phyloP scores from a whole-genome alignment of 2,888 invertebrate genomes.

The Neuroscelio doddi region DNA sequence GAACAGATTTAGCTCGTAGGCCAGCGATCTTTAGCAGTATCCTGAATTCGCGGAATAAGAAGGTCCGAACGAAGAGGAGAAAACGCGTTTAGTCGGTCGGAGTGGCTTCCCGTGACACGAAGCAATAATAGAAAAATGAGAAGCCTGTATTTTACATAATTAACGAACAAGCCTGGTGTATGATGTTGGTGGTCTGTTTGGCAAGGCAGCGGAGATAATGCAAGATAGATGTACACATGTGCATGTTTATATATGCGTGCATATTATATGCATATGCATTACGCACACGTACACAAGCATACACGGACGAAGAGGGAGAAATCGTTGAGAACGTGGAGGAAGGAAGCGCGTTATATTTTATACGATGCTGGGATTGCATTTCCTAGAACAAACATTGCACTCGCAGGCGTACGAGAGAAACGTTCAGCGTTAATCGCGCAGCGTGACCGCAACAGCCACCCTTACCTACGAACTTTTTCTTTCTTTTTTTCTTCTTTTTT shows the following conservation, averaged over 20 bases:
- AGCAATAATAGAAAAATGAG: constrained; percentile 14
- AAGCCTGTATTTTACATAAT: constrained; percentile 28
- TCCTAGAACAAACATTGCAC: constrained; percentile 31
- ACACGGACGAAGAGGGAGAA: constrained; percentile 2
- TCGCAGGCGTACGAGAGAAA: constrained; percentile 11
- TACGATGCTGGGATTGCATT: constrained; percentile 29
- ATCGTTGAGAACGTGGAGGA: constrained; percentile 12
- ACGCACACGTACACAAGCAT: not conserved
- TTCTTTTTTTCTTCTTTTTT: constrained; percentile 11
- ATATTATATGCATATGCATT: not conserved
- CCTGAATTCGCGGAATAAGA: too few species aligned
- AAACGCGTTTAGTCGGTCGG: constrained; percentile 3
- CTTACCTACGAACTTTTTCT: constrained; percentile 11
- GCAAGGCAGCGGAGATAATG: not conserved
- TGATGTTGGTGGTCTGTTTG: constrained; percentile 26
- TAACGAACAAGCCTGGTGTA: constrained; percentile 14
- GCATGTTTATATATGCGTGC: constrained; percentile 8
- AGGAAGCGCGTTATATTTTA: constrained; percentile 27
- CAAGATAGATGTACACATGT: constrained; percentile 1
- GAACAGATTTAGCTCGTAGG: too few species aligned
- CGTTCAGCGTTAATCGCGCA: constrained; percentile 18
- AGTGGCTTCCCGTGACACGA: constrained; percentile 1
- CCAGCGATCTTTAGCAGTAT: too few species aligned
- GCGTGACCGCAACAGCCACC: constrained; percentile 15
- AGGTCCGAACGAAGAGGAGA: not conserved